Base-by-base conservation (phyloP, 2,113 vertebrate species). In the Alexandromys fortis region DNA sequence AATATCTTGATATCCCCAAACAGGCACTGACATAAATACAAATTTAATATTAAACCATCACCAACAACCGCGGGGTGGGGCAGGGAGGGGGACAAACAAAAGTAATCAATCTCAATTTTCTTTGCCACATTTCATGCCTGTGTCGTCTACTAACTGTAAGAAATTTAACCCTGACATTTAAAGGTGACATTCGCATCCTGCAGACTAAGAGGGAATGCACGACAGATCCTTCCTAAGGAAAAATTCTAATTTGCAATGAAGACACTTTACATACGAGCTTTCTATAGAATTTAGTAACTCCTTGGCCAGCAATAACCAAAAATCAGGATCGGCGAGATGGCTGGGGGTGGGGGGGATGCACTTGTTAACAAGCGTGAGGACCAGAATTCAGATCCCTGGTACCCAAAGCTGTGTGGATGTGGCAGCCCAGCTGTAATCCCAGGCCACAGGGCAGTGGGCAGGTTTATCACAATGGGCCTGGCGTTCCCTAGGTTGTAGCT, bases 141-240 rank as follows among this genome's bases (percentile, higher is more conserved):
- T 47, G 73, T 28, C 21, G 26, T 58, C 42, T 45, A 61, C 52
- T 68, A 65, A 55, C 49, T 9, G 2, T 67, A 73, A 70, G 83
- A 95, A 97, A 92, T 47, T 22, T 33, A 83, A 58, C 61, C 16
- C 35, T 79, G 89, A 75, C 33, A 49, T 92, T 73, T 76, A 47
- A 76, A 92, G 73, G 61, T 82, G 82, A 35, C 76, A 81, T 35
- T 89, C 70, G 78, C 13, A 14, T 63, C 49, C n/a, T 63, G 67
- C 61, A 77, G 47, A 94, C 93, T 67, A 47, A 91, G 42, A n/a
- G 79, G 14, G 49, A 92, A 87, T 1, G 21, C 3, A 55, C 0
- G 28, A 75, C 6, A 21, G 10, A 58, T 26, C 13, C 12, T 17
- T 45, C 61, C 61, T 33, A 90, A 65, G 24, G n/a, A 90, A 78